Percentiles rank a stretch among this genome's conserved stretches.
These are phyloP conservation scores for Euzophera pinguis DNA, from an alignment of 2,888 invertebrate genomes.

Conservation along the genomic window DNA sequence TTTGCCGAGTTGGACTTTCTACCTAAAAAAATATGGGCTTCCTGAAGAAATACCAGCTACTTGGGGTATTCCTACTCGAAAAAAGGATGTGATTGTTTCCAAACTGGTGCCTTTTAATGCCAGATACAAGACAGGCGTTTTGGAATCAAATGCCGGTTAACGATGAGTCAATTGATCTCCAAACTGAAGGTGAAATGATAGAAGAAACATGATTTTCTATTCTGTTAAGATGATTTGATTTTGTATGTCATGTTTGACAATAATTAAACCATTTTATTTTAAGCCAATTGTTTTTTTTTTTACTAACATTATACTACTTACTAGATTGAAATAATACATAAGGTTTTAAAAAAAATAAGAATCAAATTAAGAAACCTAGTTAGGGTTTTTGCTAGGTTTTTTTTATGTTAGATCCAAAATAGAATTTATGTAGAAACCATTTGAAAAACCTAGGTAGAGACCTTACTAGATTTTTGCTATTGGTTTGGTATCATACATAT, in stretches of 20 bases:
- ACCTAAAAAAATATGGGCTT: conserved; percentile 12
- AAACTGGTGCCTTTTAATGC: conserved; percentile 15
- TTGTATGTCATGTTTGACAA: too few relatives aligned
- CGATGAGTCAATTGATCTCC: conserved; percentile 15
- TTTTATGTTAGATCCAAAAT: too few relatives aligned
- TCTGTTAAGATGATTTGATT: not conserved
- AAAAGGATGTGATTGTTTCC: conserved; percentile 15
- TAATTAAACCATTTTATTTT: not conserved
- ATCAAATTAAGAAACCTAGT: too few relatives aligned
- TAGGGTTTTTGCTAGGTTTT: too few relatives aligned
- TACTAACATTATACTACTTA: not conserved
- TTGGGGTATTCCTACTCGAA: conserved; percentile 9
- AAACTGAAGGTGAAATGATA: conserved; percentile 14
- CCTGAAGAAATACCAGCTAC: conserved; percentile 14
- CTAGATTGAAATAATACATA: not conserved
- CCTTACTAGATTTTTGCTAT: not conserved
- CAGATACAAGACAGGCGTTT: conserved; percentile 14
- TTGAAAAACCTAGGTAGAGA: too few relatives aligned
- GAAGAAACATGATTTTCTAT: conserved; percentile 13
- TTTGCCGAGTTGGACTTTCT: conserved; percentile 16
- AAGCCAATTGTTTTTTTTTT: not conserved
- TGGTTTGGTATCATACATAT: not conserved
- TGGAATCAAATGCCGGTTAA: conserved; percentile 15
- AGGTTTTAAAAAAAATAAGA: not conserved
- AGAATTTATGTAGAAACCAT: too few relatives aligned